Base-by-base conservation (phyloP, 1,140 invertebrate genomes). In the Drosophila mayri region DNA sequence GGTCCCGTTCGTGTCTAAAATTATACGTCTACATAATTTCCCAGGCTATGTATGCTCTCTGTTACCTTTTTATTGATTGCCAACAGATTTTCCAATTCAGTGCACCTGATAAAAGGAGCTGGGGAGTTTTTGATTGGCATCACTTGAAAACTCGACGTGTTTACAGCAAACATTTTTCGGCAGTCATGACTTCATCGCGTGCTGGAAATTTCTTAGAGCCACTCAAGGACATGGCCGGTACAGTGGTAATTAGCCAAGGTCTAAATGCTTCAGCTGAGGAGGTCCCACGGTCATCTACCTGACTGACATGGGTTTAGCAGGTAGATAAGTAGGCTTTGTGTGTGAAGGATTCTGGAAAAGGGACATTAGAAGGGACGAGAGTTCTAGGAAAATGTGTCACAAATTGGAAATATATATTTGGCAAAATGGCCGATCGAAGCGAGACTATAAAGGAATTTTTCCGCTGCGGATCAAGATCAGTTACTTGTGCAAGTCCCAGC, bases 1-100 rank as follows among this genome's bases (percentile, higher is more conserved):
- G 60, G 50, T 55, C 59, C 59, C 60, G 68, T 76, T 82, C 76
- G 79, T 83, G 84, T 80, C 85, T 87, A 88, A 88, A 88, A 74
- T 80, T 84, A 88, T 77, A 79, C 54, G 67, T 74, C 72, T 84
- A 72, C 61, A 84, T 74, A 71, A 87, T 78, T 65, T 74, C 61
- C 44, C 65, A 75, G 65, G 68, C 68, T 50, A 72, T 72, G 66
- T 60, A 72, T 72, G 66, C 47, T 70, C 46, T 63, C 52, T 66
- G 70, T 79, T 71, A 64, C 50, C 59, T 59, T 61, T 66, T 68
- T 87, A 87, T 87, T 88, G 84, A 87, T 87, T 88, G 67, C 49
- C 46, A 52, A 20, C 61, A 70, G 61, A 61, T 67, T 71, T 68
- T 80, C 57, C 81, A 70, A 70, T 64, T 73, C 76, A 73, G 47